These are phyloP conservation scores for Narcine bancroftii DNA, from an alignment of 2,113 vertebrate species.

Conservation along the genomic window DNA sequence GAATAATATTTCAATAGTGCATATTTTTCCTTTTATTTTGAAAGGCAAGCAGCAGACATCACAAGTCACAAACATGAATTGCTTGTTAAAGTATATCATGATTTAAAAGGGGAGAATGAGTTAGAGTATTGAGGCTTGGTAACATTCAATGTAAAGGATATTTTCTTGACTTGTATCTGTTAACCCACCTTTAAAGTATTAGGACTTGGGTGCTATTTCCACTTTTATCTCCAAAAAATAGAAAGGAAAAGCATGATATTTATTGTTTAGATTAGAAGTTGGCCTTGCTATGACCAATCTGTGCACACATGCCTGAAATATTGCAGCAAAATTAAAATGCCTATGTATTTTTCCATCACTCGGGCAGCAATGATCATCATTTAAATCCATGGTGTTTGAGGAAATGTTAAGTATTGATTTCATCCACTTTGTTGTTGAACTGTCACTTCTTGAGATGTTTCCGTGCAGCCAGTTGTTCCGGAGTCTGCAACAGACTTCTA, in stretches of 20 bases:
- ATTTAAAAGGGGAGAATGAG: neutral
- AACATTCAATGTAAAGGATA: neutral
- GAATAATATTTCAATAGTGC: neutral
- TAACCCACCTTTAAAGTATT: neutral
- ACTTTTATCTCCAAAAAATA: neutral
- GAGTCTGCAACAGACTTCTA: no score
- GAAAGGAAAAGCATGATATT: neutral
- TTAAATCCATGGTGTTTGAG: neutral
- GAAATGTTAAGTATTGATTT: neutral
- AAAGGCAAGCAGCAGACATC: neutral
- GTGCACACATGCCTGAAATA: neutral
- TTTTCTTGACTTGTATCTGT: neutral
- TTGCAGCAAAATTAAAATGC: neutral
- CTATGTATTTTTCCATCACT: neutral
- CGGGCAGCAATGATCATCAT: neutral
- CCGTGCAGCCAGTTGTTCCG: no score
- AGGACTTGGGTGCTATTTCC: neutral
- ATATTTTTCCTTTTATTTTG: neutral
- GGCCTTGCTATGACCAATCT: no score
- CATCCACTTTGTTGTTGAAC: neutral
- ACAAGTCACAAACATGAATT: neutral
- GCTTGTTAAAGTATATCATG: conserved; percentile 1
- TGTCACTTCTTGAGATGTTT: neutral
- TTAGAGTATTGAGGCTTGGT: conserved; percentile 1
- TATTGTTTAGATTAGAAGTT: neutral